Evolutionary conservation across 2,113 vertebrate species (phyloP).

Genomic region (Vulpes vulpes): DNA sequence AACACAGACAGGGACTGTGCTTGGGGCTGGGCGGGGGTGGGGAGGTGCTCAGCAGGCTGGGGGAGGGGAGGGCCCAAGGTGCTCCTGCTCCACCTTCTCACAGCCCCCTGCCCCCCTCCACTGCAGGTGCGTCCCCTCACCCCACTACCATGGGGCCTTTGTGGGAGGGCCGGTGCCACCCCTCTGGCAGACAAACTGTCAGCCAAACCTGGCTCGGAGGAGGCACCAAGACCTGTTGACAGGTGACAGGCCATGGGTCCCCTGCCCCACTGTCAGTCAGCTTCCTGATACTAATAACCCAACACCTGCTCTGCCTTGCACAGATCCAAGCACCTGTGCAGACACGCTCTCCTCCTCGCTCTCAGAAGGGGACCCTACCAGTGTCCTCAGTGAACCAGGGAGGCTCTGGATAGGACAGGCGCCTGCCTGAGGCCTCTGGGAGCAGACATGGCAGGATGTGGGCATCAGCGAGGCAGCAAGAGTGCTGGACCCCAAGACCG

Average conservation of each 20-base stretch:
- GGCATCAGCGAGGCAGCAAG: neutral
- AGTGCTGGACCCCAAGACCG: neutral
- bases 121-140: neutral
- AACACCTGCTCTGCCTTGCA: neutral
- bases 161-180: neutral
- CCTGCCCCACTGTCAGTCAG: no score
- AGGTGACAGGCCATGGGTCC: neutral
- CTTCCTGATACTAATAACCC: neutral
- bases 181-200: neutral
- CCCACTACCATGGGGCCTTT: neutral
- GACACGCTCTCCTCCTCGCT: neutral
- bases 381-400: neutral
- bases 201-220: neutral
- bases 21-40: neutral
- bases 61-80: neutral
- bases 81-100: neutral
- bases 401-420: neutral
- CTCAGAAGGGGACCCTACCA: neutral
- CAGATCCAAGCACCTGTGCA: neutral
- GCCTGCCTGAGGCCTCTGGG: neutral
- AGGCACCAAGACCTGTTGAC: neutral
- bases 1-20: neutral
- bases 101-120: neutral
- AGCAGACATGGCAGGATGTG: neutral
- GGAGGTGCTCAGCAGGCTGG: neutral